phyloP scores from a whole-genome alignment of 2,888 invertebrate genomes.

The Trisateles emortualis region DNA sequence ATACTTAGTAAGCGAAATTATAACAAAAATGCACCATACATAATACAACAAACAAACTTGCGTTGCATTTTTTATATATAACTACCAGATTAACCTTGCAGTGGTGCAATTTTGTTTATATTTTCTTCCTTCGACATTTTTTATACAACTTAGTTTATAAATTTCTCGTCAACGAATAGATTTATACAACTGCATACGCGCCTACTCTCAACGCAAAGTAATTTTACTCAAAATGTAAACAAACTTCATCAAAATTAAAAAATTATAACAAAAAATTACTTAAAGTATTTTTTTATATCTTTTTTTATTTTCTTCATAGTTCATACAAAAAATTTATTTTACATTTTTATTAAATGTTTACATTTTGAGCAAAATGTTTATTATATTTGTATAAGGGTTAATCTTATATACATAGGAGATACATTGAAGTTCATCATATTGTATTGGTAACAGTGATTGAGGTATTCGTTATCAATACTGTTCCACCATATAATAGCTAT shows the following conservation, averaged over 20 bases:
- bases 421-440: constrained; percentile 24
- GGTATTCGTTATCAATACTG: constrained; percentile 50
- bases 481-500: constrained; percentile 45
- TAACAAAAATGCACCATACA: constrained; percentile 46
- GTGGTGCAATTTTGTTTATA: constrained; percentile 46
- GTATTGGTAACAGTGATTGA: constrained; percentile 51
- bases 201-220: neutral
- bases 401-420: constrained; percentile 38
- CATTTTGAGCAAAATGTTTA: constrained; percentile 10
- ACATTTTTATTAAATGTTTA: constrained; percentile 6
- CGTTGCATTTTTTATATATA: constrained; percentile 4
- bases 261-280: neutral
- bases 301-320: neutral
- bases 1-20: constrained; percentile 44
- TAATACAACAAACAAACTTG: constrained; percentile 17
- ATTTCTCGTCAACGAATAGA: constrained; percentile 22
- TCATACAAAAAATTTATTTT: neutral
- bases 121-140: constrained; percentile 17
- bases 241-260: neutral
- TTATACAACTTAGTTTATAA: constrained; percentile 21
- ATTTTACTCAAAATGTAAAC: constrained; percentile 3
- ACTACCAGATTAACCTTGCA: constrained; percentile 25
- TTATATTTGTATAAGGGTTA: neutral
- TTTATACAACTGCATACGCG: constrained; percentile 9
- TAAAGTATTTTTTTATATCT: neutral